Percentiles rank a stretch among this genome's conserved stretches.
Evolutionary conservation across 92 coral and sea anemone species (phyloP).

Genomic region (Zoanthus sansibaricus): DNA sequence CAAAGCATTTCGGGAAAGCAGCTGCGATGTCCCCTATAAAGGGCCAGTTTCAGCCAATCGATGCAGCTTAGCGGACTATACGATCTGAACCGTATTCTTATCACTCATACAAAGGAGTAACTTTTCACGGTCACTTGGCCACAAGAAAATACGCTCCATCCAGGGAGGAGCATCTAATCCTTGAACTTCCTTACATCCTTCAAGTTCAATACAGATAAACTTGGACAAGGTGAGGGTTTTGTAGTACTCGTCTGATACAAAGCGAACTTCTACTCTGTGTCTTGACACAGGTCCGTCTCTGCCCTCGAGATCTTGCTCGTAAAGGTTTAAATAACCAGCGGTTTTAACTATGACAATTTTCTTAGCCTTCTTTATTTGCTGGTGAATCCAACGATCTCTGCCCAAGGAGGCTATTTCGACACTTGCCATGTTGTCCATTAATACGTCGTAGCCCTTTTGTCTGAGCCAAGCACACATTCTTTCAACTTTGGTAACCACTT

Average conservation of each 20-base stretch:
- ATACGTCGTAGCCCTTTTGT: neutral
- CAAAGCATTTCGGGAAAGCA: too few relatives aligned
- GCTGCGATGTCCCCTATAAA: too few relatives aligned
- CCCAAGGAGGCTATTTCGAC: slow-evolving; percentile 18
- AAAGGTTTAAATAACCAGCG: slow-evolving; percentile 8
- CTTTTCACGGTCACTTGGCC: slow-evolving; percentile 33
- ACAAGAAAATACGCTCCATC: slow-evolving; percentile 13
- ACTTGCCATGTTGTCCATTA: slow-evolving; percentile 30
- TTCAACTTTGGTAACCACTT: slow-evolving; percentile 5
- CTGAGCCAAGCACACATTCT: slow-evolving; percentile 9
- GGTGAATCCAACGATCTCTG: slow-evolving; percentile 31
- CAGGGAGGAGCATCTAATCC: slow-evolving; percentile 22
- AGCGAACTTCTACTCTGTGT: slow-evolving; percentile 13
- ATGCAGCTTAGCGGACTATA: neutral
- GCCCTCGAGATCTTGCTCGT: slow-evolving; percentile 1
- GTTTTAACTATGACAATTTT: slow-evolving; percentile 12
- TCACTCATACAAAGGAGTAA: slow-evolving; percentile 24
- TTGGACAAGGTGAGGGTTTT: slow-evolving; percentile 14
- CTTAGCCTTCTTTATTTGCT: slow-evolving; percentile 34
- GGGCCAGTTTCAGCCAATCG: too few relatives aligned
- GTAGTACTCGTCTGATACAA: slow-evolving; percentile 20
- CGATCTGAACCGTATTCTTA: slow-evolving; percentile 10
- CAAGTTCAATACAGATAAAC: slow-evolving; percentile 26
- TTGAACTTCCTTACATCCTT: neutral
- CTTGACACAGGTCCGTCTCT: neutral